Evolutionary conservation across 2,888 invertebrate species (phyloP).

Genomic region (Campaea margaritaria): DNA sequence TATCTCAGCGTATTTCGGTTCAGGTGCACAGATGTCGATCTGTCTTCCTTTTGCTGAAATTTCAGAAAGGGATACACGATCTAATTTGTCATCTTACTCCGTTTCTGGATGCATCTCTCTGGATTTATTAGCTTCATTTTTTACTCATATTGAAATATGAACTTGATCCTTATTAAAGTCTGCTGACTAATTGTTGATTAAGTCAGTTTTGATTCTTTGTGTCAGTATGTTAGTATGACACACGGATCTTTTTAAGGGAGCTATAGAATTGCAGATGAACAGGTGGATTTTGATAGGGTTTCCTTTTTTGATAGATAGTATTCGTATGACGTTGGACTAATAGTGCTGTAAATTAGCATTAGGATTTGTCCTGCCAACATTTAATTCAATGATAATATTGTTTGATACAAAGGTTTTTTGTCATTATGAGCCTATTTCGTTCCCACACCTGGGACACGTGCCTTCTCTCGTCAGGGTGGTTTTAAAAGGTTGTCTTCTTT

Average conservation of each 20-base stretch:
- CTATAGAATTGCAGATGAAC: constrained; percentile 39
- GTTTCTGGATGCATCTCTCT: constrained; percentile 61
- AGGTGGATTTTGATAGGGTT: constrained; percentile 22
- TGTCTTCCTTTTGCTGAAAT: constrained; percentile 62
- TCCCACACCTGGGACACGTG: too few relatives aligned
- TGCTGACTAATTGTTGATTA: constrained; percentile 74
- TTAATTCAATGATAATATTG: not conserved
- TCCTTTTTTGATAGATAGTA: constrained; percentile 38
- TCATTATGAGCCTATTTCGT: too few relatives aligned
- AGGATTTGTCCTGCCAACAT: not conserved
- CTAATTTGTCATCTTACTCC: constrained; percentile 74
- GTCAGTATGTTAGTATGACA: constrained; percentile 60
- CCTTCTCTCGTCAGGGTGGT: too few relatives aligned
- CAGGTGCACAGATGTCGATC: constrained; percentile 83
- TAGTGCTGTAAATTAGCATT: constrained; percentile 8
- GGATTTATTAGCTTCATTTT: constrained; percentile 68
- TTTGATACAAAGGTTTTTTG: too few relatives aligned
- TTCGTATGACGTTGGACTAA: constrained; percentile 5
- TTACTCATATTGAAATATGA: constrained; percentile 46
- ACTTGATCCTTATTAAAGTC: constrained; percentile 73
- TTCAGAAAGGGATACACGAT: constrained; percentile 37
- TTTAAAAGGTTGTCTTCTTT: too few relatives aligned
- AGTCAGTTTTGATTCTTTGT: constrained; percentile 62
- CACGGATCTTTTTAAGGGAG: constrained; percentile 34
- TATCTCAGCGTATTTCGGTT: constrained; percentile 76